Base-by-base conservation (phyloP, 2,888 invertebrate species). In the Tromatobia lineatoria region DNA sequence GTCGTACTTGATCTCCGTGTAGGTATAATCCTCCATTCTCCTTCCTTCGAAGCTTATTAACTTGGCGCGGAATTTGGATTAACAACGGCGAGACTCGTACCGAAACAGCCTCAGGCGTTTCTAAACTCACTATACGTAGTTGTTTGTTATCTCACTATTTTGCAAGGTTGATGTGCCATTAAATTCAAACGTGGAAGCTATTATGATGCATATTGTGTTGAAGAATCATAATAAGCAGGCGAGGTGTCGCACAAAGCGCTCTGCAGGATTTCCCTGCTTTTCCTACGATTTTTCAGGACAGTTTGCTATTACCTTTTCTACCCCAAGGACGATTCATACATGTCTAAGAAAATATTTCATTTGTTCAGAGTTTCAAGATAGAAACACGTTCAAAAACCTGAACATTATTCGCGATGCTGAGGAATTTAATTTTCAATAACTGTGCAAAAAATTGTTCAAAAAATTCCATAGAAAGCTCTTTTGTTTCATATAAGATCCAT, bases 21-120 rank as follows among this genome's bases (percentile, higher is more conserved):
- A 10, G 13, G 57, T 34, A 61, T 23, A 34, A 61, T 34, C 6
- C 34, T 61, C 61, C 34, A 38, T 61, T 61, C 34, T 61, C 6
- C 23, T 61, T 18, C 11, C 38, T 64, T 34, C 64, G 64, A 38
- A 11, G 42, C 64, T 64, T 64, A 64, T 64, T 18, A 64, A 34
- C 64, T 42, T n/a, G 1, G 25, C 11, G 25, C 25, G 34, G 29
- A 59, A 29, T 59, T 59, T 15, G 29, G 25, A 59, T 59, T 59
- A 29, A 29, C 18, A 13, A 57, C 52, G 57, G 25, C 29, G 59
- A 54, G 23, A 23, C 52, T 11, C 25, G 57, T 25, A 25, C 59
- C 3, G 29, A 29, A 29, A 34, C 8, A 6, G 59, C 59, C 29
- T 8, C 15, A n/a, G 59, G 59, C 15, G 15, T 64, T 38, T 18